Percentiles rank a stretch among this genome's conserved stretches.
Conservation (phyloP, 1,140 invertebrate species). For the Platorchestia sp. region DNA sequence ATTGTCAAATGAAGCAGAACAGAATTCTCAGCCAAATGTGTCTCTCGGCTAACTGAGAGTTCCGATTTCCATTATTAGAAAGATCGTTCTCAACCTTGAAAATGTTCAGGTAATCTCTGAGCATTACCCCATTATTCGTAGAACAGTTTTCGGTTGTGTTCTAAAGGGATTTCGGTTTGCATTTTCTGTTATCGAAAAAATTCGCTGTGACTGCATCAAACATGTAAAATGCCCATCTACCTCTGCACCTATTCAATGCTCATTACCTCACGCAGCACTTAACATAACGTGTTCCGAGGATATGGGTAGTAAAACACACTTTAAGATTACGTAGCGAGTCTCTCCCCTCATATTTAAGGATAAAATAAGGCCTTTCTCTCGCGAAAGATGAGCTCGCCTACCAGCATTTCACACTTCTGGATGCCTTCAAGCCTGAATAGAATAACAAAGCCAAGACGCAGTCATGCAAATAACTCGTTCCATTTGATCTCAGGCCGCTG, state of each 20-base stretch:
- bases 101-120: no score
- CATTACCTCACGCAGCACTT: not conserved
- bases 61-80: no score
- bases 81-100: no score
- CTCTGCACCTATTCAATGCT: not conserved
- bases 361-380: not conserved
- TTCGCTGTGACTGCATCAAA: not conserved
- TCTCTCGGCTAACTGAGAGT: no score
- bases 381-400: not conserved
- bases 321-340: not conserved
- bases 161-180: no score
- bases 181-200: not conserved
- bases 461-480: constrained; percentile 26
- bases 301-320: not conserved
- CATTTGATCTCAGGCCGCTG: constrained; percentile 4
- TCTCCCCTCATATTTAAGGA: not conserved
- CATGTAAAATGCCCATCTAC: not conserved
- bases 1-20: no score
- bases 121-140: no score
- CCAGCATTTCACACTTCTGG: constrained; percentile 16
- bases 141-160: no score
- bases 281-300: not conserved
- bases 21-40: no score
- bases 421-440: not conserved
- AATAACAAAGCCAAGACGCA: constrained; percentile 4